These are phyloP conservation scores for Melanocharis versteri DNA, from an alignment of 2,113 vertebrate genomes.

Conservation along the genomic window DNA sequence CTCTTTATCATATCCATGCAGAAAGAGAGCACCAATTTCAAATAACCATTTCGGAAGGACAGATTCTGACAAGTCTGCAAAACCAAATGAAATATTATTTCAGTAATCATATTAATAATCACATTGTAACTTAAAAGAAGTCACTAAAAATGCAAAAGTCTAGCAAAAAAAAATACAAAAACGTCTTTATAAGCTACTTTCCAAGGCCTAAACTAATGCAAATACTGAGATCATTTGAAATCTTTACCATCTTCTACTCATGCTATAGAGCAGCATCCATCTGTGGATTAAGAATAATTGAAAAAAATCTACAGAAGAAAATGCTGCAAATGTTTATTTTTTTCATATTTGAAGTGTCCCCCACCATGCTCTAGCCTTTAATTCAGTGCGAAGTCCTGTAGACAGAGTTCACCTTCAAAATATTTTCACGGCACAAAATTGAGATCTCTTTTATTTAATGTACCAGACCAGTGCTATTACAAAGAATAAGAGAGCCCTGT, in stretches of 20 bases:
- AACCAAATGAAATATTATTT: constrained; percentile 13
- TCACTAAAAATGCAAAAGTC: neutral
- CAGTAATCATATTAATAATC: neutral
- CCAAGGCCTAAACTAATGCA: neutral
- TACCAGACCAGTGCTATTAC: neutral
- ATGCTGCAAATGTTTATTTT: neutral
- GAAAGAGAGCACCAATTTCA: constrained; percentile 86
- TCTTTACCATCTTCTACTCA: neutral
- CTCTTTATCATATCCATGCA: constrained; percentile 97
- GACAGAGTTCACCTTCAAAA: neutral
- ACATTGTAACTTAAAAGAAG: neutral
- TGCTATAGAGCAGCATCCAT: neutral
- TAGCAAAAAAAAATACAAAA: neutral
- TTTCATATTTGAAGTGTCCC: neutral
- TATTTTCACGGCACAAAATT: neutral
- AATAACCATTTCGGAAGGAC: constrained; percentile 89
- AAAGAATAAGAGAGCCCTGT: neutral
- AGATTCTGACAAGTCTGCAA: constrained; percentile 89
- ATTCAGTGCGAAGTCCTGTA: neutral
- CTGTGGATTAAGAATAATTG: neutral
- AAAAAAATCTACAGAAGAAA: neutral
- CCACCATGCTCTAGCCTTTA: neutral
- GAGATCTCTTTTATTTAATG: neutral
- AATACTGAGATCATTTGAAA: neutral
- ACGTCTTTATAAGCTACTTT: neutral